Evolutionary conservation across 2,113 vertebrate genomes (phyloP), one percentile per base, ranked within the genome.

Genomic region (Gyps fulvus): DNA sequence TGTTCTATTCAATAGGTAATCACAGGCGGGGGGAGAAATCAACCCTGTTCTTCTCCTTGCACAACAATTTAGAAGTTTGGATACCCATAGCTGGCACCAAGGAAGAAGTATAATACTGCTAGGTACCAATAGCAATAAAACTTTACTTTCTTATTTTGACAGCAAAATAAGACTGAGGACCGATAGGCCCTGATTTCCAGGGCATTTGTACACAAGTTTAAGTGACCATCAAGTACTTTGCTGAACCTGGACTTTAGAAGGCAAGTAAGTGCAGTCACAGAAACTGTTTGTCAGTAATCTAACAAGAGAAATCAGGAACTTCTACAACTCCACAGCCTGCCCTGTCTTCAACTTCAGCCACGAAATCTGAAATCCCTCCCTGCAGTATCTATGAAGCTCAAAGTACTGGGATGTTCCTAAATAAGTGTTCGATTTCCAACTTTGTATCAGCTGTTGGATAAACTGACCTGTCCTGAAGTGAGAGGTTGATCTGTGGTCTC

Each of bases 381-480:
- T 95, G 83, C 65, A 55, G 2, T 7, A 73, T 29, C 62, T 50
- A 21, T 4, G 2, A 72, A 69, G 66, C 43, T 93, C 32, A 55
- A 63, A 66, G 45, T 43, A 73, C 78, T 90, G 91, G 58, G 52
- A 93, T 36, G 43, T 65, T 87, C 78, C 95, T 89, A 67, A 59
- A 4, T 36, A 52, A 57, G 54, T 20, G 22, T 91, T 92, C 8
- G 6, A 76, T 71, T 94, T 94, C 87, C 70, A 80, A 16, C 90
- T 66, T 58, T 31, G 71, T 87, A 93, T 78, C 82, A 93, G 82
- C 83, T 92, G 61, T 91, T 91, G 93, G 95, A 95, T 78, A 94
- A 96, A 96, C 98, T 98, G 97, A 99, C 98, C 98, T 98, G 98
- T 98, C 97, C 98, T 98, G 97, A 99, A 98, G 97, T 98, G 98